Evolutionary conservation across 2,113 vertebrate genomes (phyloP).

Genomic region (Romanogobio albipinnatus): DNA sequence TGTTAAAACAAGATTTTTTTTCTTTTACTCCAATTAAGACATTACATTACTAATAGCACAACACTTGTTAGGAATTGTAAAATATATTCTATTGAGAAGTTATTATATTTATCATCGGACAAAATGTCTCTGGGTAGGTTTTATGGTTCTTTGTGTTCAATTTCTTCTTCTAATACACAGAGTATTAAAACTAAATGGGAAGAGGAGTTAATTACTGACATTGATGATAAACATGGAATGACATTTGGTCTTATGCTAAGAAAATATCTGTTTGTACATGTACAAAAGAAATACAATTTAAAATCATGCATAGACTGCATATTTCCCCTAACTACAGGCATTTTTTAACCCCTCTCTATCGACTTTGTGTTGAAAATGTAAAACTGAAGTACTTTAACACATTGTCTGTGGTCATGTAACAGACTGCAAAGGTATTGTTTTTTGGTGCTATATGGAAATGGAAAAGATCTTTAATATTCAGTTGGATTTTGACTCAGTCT

Average conservation of each 20-base stretch:
- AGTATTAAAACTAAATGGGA: not conserved
- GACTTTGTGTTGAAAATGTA: not conserved
- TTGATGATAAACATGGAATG: not conserved
- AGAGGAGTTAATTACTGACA: not conserved
- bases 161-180: not conserved
- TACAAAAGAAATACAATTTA: too few relatives aligned
- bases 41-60: not conserved
- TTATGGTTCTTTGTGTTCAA: not conserved
- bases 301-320: not conserved
- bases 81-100: not conserved
- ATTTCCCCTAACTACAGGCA: not conserved
- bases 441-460: not conserved
- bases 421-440: not conserved
- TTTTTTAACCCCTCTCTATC: not conserved
- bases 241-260: not conserved
- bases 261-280: too few relatives aligned
- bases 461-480: not conserved
- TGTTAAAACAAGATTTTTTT: not conserved
- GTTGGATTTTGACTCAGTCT: not conserved
- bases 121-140: not conserved
- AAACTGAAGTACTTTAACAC: not conserved
- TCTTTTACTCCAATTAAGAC: not conserved
- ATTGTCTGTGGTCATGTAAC: not conserved
- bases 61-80: not conserved
- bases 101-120: not conserved